Evolutionary conservation across 2,797 vertebrate genomes (phyloP).

Genomic region (Muraenolepis orangiensis): DNA sequence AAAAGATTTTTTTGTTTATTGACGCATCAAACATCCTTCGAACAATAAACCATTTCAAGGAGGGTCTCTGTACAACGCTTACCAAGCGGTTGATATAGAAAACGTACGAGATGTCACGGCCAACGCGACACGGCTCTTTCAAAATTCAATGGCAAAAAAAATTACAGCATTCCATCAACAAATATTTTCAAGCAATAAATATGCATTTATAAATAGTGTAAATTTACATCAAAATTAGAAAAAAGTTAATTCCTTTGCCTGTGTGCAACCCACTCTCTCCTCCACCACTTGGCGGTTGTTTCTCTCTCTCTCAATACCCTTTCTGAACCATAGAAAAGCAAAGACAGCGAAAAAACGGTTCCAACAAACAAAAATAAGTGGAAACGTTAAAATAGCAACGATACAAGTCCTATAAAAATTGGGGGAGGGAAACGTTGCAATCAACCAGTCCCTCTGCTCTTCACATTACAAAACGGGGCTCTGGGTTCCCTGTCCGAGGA

Average conservation of each 20-base stretch:
- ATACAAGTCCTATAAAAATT: conserved; percentile 71
- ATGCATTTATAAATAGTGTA: conserved; percentile 99
- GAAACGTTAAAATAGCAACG: conserved; percentile 57
- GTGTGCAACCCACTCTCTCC: conserved; percentile 92
- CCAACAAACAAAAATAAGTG: conserved; percentile 61
- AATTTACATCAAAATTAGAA: conserved; percentile 99
- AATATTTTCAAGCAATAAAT: conserved; percentile 99
- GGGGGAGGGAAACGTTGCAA: conserved; percentile 25
- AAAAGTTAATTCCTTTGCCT: conserved; percentile 94
- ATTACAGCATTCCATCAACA: conserved; percentile 99
- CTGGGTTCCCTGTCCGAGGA: conserved; percentile 75
- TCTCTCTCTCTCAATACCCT: conserved; percentile 64
- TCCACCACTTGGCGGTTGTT: conserved; percentile 89
- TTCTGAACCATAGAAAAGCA: conserved; percentile 76
- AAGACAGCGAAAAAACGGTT: conserved; percentile 68
- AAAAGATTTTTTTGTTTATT: conserved; percentile 69
- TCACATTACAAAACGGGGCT: conserved; percentile 83
- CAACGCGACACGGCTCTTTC: conserved; percentile 95
- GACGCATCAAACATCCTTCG: conserved; percentile 80
- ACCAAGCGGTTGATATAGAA: conserved; percentile 97
- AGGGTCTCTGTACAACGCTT: conserved; percentile 96
- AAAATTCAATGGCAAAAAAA: conserved; percentile 96
- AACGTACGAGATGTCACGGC: conserved; percentile 91
- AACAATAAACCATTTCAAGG: conserved; percentile 94
- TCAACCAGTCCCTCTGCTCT: conserved; percentile 76